These are phyloP conservation scores for Nyctereutes procyonoides DNA, from an alignment of 2,113 vertebrate genomes.

Conservation along the genomic window DNA sequence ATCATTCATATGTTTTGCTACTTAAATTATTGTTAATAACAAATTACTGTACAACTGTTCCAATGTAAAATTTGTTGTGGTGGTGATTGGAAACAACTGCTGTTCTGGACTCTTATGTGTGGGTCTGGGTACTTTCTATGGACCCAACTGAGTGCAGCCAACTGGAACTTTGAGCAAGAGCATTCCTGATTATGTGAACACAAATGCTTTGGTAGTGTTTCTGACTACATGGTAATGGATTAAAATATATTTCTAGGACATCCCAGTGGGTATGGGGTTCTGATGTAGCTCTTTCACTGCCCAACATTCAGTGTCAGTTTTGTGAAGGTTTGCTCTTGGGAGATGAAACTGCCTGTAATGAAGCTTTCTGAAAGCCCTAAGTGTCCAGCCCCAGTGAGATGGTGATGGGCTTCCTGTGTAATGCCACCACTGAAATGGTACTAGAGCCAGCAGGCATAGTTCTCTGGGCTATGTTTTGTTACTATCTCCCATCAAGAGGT, in stretches of 20 bases:
- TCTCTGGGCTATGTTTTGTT: neutral
- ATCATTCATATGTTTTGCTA: slow-evolving; percentile 63
- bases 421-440: neutral
- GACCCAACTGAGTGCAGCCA: neutral
- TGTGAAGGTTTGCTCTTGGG: neutral
- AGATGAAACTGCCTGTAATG: neutral
- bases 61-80: neutral
- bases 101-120: slow-evolving; percentile 25
- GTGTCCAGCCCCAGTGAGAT: neutral
- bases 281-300: neutral
- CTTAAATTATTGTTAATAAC: slow-evolving; percentile 71
- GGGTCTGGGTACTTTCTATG: neutral
- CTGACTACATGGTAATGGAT: neutral
- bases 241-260: neutral
- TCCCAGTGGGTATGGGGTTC: neutral
- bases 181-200: neutral
- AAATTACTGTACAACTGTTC: slow-evolving; percentile 48
- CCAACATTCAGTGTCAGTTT: neutral
- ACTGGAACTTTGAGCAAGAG: neutral
- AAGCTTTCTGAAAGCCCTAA: neutral
- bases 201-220: slow-evolving; percentile 1
- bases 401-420: neutral
- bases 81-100: neutral
- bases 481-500: neutral
- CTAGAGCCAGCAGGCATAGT: neutral